Evolutionary conservation across 2,888 invertebrate genomes (phyloP).

Genomic region (Synergus umbraculus): DNA sequence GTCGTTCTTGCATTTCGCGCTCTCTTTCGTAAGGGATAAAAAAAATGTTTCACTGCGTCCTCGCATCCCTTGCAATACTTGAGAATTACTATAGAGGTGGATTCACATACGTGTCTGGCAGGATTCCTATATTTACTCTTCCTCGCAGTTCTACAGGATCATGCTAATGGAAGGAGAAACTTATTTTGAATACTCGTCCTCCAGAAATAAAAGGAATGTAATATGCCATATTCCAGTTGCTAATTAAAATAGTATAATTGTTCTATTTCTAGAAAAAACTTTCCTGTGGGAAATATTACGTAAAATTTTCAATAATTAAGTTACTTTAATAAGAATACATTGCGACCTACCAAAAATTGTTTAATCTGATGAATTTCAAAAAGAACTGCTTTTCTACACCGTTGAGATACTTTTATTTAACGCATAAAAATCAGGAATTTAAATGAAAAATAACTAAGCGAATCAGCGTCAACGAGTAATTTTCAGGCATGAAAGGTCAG

Average conservation of each 20-base stretch:
- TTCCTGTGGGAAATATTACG: neutral
- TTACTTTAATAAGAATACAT: neutral
- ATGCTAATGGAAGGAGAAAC: conserved; percentile 7
- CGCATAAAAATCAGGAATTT: neutral
- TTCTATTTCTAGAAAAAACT: neutral
- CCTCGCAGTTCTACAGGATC: conserved; percentile 20
- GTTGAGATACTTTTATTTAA: neutral
- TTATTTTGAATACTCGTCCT: conserved; percentile 26
- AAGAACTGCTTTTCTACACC: neutral
- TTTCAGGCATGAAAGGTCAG: conserved; percentile 47
- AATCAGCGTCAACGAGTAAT: conserved; percentile 16
- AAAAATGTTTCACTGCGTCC: conserved; percentile 42
- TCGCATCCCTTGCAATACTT: conserved; percentile 35
- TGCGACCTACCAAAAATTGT: neutral
- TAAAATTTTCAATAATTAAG: neutral
- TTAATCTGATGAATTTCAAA: neutral
- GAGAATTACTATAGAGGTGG: conserved; percentile 32
- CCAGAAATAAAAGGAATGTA: neutral
- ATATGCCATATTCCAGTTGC: neutral
- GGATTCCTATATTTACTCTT: conserved; percentile 33
- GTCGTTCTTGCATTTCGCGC: conserved; percentile 40
- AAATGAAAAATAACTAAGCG: neutral
- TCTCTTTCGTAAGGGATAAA: conserved; percentile 45
- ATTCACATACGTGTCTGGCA: conserved; percentile 35
- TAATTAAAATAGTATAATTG: neutral